Percentiles rank a stretch among this genome's conserved stretches.
Conservation (phyloP, 2,113 vertebrate species). For the Stegastes partitus region DNA sequence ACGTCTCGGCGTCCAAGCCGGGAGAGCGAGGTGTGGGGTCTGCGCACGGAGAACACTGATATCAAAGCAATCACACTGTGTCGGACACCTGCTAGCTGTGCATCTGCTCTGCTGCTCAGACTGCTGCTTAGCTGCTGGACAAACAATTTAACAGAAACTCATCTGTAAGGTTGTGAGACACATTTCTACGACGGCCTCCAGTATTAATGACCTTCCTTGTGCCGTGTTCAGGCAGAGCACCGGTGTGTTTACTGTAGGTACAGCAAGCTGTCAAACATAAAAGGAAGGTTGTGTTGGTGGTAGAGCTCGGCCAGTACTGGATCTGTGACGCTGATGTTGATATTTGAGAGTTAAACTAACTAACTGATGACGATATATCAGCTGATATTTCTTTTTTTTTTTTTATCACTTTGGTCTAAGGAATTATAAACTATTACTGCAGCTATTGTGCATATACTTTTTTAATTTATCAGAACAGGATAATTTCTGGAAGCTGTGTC, state of each 20-base stretch:
- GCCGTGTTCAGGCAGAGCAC: conserved; percentile 21
- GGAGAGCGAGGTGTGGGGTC: conserved; percentile 23
- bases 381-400: too few relatives aligned
- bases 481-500: conserved; percentile 11
- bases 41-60: conserved; percentile 17
- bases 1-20: conserved; percentile 13
- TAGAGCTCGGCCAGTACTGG: background rate
- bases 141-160: conserved; percentile 16
- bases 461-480: background rate
- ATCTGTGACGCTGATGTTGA: conserved; percentile 5
- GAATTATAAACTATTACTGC: background rate
- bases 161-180: background rate
- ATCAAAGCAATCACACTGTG: conserved; percentile 35
- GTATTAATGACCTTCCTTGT: conserved; percentile 33
- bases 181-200: conserved; percentile 3
- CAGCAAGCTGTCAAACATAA: conserved; percentile 5
- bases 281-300: background rate
- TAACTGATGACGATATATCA: too few relatives aligned
- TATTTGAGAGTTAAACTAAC: background rate
- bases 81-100: conserved; percentile 14
- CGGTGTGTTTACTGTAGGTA: conserved; percentile 31
- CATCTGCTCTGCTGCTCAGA: conserved; percentile 38
- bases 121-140: conserved; percentile 43
- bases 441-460: background rate
- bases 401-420: background rate